Conservation (phyloP, 2,888 invertebrate species). For the Leistus spinibarbis region DNA sequence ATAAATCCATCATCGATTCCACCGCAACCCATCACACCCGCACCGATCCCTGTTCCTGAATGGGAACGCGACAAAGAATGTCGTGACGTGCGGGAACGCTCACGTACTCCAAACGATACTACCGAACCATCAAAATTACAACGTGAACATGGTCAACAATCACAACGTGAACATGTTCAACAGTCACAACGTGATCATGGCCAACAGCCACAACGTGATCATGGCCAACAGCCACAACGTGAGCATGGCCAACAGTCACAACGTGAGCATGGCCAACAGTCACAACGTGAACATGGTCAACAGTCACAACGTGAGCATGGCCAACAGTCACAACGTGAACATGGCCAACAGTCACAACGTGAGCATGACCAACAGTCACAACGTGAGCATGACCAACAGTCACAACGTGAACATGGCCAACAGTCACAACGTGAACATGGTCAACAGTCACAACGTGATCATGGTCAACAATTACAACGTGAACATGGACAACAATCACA, state of each 20-base stretch:
- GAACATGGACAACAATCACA: not conserved
- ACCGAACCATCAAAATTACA: conserved; percentile 36
- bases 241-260: conserved; percentile 16
- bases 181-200: not conserved
- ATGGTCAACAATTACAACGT: not conserved
- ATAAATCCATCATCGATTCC: conserved; percentile 56
- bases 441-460: no score
- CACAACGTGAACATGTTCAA: conserved; percentile 38
- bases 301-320: not conserved
- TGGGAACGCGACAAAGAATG: conserved; percentile 60
- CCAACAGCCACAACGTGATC: not conserved
- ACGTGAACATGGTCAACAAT: conserved; percentile 16
- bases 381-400: not conserved
- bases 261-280: no score
- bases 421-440: no score
- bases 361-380: conserved; percentile 15
- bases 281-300: no score
- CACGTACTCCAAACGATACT: conserved; percentile 47
- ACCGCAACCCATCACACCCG: conserved; percentile 56
- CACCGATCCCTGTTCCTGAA: conserved; percentile 60
- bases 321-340: not conserved
- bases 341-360: conserved; percentile 5
- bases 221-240: conserved; percentile 14
- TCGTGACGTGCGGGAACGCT: conserved; percentile 51
- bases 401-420: conserved; percentile 32